Evolutionary conservation across 2,888 invertebrate genomes (phyloP).

Genomic region (Cosmia trapezina): DNA sequence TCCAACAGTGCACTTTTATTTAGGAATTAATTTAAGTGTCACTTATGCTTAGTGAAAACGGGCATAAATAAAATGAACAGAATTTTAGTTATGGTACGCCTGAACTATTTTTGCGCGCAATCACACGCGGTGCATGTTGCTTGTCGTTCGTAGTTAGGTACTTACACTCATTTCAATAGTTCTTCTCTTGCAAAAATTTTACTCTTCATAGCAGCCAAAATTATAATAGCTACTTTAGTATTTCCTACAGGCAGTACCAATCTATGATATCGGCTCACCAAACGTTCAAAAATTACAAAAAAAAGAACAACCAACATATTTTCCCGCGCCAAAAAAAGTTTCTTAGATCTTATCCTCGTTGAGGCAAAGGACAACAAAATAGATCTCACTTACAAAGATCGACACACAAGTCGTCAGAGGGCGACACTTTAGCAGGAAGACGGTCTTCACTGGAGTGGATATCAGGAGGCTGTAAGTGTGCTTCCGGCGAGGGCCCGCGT

Average conservation of each 20-base stretch:
- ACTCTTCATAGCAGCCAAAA: background rate
- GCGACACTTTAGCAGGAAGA: conserved; percentile 69
- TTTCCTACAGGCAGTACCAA: background rate
- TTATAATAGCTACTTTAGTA: background rate
- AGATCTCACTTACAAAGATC: conserved; percentile 58
- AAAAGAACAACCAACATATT: background rate
- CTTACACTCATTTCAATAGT: background rate
- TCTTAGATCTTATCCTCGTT: conserved; percentile 26
- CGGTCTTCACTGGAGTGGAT: conserved; percentile 69
- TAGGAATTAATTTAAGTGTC: too few relatives aligned
- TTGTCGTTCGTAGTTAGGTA: too few relatives aligned
- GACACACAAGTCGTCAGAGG: conserved; percentile 57
- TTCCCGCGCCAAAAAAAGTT: conserved; percentile 12
- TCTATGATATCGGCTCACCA: background rate
- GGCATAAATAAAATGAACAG: too few relatives aligned
- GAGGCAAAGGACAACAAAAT: conserved; percentile 50
- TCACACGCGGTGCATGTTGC: background rate
- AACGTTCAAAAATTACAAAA: background rate
- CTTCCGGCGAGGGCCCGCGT: conserved; percentile 71
- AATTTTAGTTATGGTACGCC: background rate
- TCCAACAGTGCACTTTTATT: too few relatives aligned
- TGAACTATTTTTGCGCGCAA: conserved; percentile 1
- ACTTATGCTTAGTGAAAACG: too few relatives aligned
- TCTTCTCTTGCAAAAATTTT: background rate
- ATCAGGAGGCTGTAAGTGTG: conserved; percentile 72